Base-by-base conservation (phyloP, 1,140 invertebrate genomes). In the Drosophila sturtevanti region DNA sequence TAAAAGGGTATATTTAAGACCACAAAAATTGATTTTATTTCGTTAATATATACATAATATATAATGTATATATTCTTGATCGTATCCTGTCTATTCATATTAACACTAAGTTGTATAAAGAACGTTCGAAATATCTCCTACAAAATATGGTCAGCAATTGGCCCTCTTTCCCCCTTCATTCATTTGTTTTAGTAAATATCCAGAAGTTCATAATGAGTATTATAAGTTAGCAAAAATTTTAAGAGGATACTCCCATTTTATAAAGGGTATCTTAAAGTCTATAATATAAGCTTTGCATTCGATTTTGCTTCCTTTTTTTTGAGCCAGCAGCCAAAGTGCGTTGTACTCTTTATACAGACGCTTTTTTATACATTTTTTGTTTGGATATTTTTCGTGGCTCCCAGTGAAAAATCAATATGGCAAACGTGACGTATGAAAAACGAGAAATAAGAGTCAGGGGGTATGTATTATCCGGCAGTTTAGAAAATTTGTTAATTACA, bases 311-410 rank as follows among this genome's bases (percentile, higher is more conserved):
- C 41, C 60, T 4, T 51, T 51, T 58, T 27, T 69, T n/a, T 56
- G 55, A 38, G 78, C 65, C 77, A 86, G 81, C 81, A 75, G 79
- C 78, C 82, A 81, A 81, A 85, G 81, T 85, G 81, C 82, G 81
- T 85, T 85, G 81, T 81, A 87, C 81, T 87, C 75, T 75, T 7
- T 66, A 18, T 21, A 48, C 21, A 48, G 41, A 4, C 16, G 41
- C 4, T 48, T 21, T 11, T 21, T 48, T 12, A 10, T 35, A 12
- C 4, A 35, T 21, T 21, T 48, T 21, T 21, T 48, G 51, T 65
- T 54, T 41, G 24, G 9, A 38, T 61, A 72, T 72, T 68, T 56
- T 52, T 48, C 41, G 41, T 48, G 41, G 41, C 16, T 21, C 16
- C 14, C 16, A 48, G 14, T 48, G 16, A 56, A 63, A 38, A 37